These are phyloP conservation scores for Cydia amplana DNA, from an alignment of 1,140 invertebrate genomes.

Conservation along the genomic window DNA sequence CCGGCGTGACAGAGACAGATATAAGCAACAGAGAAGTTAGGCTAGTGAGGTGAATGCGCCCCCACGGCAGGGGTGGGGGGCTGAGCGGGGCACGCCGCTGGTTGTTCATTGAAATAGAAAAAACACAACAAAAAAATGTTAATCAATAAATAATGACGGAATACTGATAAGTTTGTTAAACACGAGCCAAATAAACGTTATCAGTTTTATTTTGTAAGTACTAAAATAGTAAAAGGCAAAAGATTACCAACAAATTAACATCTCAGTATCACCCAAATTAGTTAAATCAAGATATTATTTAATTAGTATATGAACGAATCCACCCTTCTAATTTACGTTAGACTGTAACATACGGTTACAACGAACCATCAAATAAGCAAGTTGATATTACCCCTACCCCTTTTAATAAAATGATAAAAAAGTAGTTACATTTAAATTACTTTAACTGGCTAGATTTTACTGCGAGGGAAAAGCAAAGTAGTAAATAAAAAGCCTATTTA, in stretches of 20 bases:
- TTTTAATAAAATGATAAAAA: background rate
- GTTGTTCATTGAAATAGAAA: background rate
- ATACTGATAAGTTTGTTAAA: constrained; percentile 3
- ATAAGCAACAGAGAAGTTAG: constrained; percentile 24
- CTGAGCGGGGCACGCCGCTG: background rate
- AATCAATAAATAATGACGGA: constrained; percentile 7
- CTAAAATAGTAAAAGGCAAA: background rate
- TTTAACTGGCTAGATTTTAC: background rate
- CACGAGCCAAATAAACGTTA: background rate
- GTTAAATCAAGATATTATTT: constrained; percentile 1
- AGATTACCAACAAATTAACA: background rate
- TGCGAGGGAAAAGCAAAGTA: background rate
- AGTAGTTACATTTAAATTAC: background rate
- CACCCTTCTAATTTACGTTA: background rate
- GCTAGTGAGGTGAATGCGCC: constrained; percentile 6
- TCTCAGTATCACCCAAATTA: background rate
- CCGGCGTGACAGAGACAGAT: constrained; percentile 3
- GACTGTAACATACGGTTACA: background rate
- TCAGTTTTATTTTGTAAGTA: constrained; percentile 11
- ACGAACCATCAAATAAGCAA: background rate
- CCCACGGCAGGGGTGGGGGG: background rate
- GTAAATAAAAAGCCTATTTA: background rate
- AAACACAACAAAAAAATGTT: background rate
- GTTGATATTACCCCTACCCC: background rate
- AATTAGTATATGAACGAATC: background rate